phyloP scores from a whole-genome alignment of 2,113 vertebrate species.

The Daboia siamensis region DNA sequence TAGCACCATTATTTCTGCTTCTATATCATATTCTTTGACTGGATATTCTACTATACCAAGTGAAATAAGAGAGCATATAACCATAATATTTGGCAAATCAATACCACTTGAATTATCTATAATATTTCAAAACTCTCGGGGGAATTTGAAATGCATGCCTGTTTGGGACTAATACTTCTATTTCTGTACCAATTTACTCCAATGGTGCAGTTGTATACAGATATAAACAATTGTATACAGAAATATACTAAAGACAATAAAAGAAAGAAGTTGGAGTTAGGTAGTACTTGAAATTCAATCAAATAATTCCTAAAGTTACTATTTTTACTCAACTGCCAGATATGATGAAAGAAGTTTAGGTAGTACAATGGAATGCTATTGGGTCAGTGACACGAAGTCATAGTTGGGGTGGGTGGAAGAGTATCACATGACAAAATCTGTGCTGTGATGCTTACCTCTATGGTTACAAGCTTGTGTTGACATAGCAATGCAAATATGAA shows the following conservation, averaged over 20 bases:
- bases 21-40: background rate
- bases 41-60: background rate
- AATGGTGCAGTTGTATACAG: background rate
- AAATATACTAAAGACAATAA: background rate
- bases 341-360: background rate
- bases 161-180: background rate
- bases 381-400: background rate
- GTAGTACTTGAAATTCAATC: background rate
- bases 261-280: background rate
- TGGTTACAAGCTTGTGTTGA: background rate
- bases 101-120: background rate
- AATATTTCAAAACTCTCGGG: background rate
- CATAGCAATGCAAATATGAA: background rate
- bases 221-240: background rate
- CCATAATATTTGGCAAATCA: slow-evolving; percentile 2
- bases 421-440: background rate
- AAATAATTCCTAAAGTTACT: background rate
- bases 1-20: slow-evolving; percentile 19
- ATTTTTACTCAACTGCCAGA: background rate
- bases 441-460: background rate
- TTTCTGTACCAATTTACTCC: background rate
- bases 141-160: background rate
- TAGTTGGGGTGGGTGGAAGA: background rate
- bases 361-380: background rate
- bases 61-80: background rate